Conservation (phyloP, 2,113 vertebrate genomes). For the Epinephelus moara region DNA sequence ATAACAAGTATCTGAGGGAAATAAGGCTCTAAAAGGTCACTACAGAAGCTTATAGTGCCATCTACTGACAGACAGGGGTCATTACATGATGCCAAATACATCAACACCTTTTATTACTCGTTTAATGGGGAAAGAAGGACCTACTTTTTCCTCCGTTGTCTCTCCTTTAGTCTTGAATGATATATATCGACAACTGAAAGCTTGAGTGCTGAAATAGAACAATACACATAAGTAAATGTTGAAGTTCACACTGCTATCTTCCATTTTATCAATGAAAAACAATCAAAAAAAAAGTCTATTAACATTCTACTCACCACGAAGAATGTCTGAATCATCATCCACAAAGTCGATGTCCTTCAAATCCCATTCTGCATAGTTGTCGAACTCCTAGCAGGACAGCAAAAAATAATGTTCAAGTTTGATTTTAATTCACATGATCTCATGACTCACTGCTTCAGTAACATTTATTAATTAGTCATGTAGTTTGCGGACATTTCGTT, state of each 20-base stretch:
- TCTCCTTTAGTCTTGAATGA: slow-evolving; percentile 96
- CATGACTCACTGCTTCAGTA: slow-evolving; percentile 19
- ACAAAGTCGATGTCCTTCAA: slow-evolving; percentile 99
- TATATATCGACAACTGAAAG: slow-evolving; percentile 98
- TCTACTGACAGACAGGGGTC: slow-evolving; percentile 58
- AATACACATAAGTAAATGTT: background rate
- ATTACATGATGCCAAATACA: slow-evolving; percentile 24
- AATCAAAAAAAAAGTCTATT: background rate
- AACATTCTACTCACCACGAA: slow-evolving; percentile 88
- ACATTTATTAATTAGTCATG: slow-evolving; percentile 6
- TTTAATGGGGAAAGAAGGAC: slow-evolving; percentile 69
- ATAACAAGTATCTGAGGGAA: background rate
- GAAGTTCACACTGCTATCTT: background rate
- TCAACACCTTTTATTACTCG: background rate
- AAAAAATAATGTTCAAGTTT: slow-evolving; percentile 4
- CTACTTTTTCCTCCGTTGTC: slow-evolving; percentile 97
- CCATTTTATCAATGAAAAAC: background rate
- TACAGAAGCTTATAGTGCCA: slow-evolving; percentile 45
- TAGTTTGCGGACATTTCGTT: background rate
- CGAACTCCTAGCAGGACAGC: slow-evolving; percentile 91
- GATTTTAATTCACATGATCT: background rate
- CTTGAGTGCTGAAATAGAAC: slow-evolving; percentile 90
- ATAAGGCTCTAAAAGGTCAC: slow-evolving; percentile 1
- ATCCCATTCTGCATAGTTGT: slow-evolving; percentile 99
- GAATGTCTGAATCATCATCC: slow-evolving; percentile 97